phyloP scores from a whole-genome alignment of 2,888 invertebrate genomes.

The Pteria penguin region DNA sequence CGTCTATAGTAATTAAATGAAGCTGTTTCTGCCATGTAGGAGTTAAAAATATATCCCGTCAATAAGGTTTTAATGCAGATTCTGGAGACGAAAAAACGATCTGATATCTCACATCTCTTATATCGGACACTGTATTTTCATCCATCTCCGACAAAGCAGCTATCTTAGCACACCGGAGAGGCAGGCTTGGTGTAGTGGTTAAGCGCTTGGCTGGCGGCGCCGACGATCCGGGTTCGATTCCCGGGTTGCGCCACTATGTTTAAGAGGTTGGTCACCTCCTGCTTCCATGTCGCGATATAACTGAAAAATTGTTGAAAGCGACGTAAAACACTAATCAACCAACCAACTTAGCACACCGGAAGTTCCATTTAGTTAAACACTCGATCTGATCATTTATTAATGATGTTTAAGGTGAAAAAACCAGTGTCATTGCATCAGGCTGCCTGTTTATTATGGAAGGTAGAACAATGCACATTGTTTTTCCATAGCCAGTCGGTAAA shows the following conservation, averaged over 20 bases:
- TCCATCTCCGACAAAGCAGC: slow-evolving; percentile 13
- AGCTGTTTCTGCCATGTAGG: slow-evolving; percentile 37
- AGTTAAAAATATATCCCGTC: slow-evolving; percentile 37
- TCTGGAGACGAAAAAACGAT: slow-evolving; percentile 43
- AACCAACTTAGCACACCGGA: slow-evolving; percentile 6
- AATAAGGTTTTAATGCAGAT: slow-evolving; percentile 39
- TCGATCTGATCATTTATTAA: slow-evolving; percentile 30
- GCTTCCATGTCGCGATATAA: no score
- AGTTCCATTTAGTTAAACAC: slow-evolving; percentile 15
- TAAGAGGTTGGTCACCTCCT: no score
- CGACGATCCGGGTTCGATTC: no score
- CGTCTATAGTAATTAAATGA: slow-evolving; percentile 40
- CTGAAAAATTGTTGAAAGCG: no score
- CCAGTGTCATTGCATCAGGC: slow-evolving; percentile 7
- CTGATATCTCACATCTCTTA: slow-evolving; percentile 14
- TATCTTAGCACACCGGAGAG: slow-evolving; percentile 14
- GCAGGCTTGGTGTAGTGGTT: no score
- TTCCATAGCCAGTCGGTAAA: slow-evolving; percentile 32
- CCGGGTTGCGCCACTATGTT: no score
- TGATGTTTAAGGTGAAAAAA: slow-evolving; percentile 24
- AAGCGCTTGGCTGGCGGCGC: no score
- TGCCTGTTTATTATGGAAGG: slow-evolving; percentile 1
- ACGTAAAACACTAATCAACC: background rate
- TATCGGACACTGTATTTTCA: background rate
- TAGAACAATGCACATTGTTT: slow-evolving; percentile 29